phyloP scores from a whole-genome alignment of 2,797 vertebrate genomes.

The Enteromius treurensis region DNA sequence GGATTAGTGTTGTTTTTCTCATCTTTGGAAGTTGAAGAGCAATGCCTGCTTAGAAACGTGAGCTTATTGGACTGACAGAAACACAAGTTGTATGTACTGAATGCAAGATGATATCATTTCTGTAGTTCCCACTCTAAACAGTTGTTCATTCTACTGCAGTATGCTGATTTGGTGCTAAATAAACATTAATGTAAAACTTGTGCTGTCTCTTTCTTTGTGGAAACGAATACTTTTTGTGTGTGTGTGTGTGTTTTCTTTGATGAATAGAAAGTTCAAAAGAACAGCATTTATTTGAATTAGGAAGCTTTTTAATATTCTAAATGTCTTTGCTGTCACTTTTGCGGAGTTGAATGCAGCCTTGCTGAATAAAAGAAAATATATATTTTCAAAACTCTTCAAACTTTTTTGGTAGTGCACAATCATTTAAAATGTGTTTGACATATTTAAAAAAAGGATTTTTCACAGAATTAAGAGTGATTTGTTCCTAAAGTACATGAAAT shows the following conservation, averaged over 20 bases:
- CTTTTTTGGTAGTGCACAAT: not conserved
- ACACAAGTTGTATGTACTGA: not conserved
- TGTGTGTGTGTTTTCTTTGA: not conserved
- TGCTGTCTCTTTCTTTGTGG: not conserved
- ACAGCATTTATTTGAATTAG: not conserved
- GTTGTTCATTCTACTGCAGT: not conserved
- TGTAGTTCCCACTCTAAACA: not conserved
- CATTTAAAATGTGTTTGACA: not conserved
- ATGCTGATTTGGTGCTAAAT: not conserved
- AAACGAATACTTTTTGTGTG: not conserved
- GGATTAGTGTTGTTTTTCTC: conserved; percentile 16
- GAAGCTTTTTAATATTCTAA: not conserved
- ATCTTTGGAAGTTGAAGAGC: conserved; percentile 14
- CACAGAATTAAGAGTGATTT: not conserved
- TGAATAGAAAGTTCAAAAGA: not conserved
- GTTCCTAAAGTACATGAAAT: not conserved
- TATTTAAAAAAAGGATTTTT: not conserved
- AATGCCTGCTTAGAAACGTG: not conserved
- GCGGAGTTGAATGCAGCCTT: not conserved
- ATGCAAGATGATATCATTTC: not conserved
- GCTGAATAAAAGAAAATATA: not conserved
- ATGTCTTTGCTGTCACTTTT: not conserved
- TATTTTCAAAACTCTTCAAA: not conserved
- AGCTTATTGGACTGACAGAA: not conserved
- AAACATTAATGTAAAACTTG: not conserved